Conservation (phyloP, 1,140 invertebrate species). For the Chymomyza costata region DNA sequence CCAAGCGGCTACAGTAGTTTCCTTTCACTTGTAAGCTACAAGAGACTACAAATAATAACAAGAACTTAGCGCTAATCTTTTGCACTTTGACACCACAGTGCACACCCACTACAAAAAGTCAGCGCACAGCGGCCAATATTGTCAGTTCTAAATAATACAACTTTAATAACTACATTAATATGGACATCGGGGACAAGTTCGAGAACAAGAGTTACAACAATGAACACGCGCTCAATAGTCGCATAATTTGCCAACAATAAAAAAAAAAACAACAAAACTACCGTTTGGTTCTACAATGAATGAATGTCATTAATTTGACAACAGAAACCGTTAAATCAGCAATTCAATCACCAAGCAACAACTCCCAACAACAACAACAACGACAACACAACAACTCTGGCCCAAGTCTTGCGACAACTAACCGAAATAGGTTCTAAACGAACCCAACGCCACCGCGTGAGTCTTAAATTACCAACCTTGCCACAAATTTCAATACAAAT, state of each 20-base stretch:
- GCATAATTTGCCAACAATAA: slow-evolving; percentile 1
- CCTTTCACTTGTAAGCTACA: slow-evolving; percentile 49
- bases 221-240: neutral
- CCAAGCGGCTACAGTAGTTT: slow-evolving; percentile 23
- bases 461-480: slow-evolving; percentile 74
- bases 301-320: slow-evolving; percentile 75
- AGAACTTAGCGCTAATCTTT: slow-evolving; percentile 67
- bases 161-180: slow-evolving; percentile 74
- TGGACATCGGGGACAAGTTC: slow-evolving; percentile 46
- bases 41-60: slow-evolving; percentile 60
- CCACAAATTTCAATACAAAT: slow-evolving; percentile 71
- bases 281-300: slow-evolving; percentile 63
- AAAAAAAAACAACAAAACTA: slow-evolving; percentile 50
- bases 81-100: slow-evolving; percentile 58
- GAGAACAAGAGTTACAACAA: slow-evolving; percentile 12
- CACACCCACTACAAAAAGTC: slow-evolving; percentile 32
- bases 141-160: slow-evolving; percentile 61
- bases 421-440: slow-evolving; percentile 24
- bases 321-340: slow-evolving; percentile 74
- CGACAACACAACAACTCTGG: slow-evolving; percentile 1
- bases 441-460: slow-evolving; percentile 36
- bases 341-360: slow-evolving; percentile 58
- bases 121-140: slow-evolving; percentile 27
- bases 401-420: slow-evolving; percentile 15
- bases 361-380: slow-evolving; percentile 27